These are phyloP conservation scores for Oncorhynchus kisutch DNA, from an alignment of 2,113 vertebrate genomes.

Conservation along the genomic window DNA sequence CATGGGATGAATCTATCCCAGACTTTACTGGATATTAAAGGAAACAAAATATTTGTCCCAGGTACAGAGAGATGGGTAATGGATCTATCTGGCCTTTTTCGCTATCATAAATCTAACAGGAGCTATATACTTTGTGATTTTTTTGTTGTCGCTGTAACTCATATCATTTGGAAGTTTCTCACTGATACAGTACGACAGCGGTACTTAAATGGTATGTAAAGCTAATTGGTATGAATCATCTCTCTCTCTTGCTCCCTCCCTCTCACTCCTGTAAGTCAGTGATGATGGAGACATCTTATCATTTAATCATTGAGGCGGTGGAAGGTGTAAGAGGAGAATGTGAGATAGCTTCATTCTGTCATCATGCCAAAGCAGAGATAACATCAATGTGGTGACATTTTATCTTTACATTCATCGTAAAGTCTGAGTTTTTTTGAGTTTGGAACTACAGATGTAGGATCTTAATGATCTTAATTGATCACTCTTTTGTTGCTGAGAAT, in stretches of 20 bases:
- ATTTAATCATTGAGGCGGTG: conserved; percentile 12
- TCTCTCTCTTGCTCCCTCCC: neutral
- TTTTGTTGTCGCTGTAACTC: neutral
- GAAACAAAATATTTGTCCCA: conserved; percentile 9
- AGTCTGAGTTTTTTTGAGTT: neutral
- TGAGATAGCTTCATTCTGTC: conserved; percentile 31
- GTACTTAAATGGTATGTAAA: conserved; percentile 6
- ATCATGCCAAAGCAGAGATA: conserved; percentile 15
- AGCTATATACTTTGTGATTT: neutral
- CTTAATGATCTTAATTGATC: no score
- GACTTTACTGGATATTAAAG: neutral
- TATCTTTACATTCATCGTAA: conserved; percentile 22
- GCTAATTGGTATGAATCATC: neutral
- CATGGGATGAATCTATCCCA: conserved; percentile 29
- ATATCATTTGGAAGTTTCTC: conserved; percentile 5
- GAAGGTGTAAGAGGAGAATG: conserved; percentile 5
- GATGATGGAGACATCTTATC: conserved; percentile 18
- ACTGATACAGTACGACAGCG: neutral
- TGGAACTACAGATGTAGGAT: no score
- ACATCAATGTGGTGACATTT: conserved; percentile 6
- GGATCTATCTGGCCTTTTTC: neutral
- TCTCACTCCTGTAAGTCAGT: conserved; percentile 30
- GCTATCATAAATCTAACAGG: neutral
- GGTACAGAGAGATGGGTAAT: conserved; percentile 5
- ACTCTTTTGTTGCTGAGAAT: no score